phyloP scores from a whole-genome alignment of 2,888 invertebrate genomes.

The Eumacrocentrus americanus region DNA sequence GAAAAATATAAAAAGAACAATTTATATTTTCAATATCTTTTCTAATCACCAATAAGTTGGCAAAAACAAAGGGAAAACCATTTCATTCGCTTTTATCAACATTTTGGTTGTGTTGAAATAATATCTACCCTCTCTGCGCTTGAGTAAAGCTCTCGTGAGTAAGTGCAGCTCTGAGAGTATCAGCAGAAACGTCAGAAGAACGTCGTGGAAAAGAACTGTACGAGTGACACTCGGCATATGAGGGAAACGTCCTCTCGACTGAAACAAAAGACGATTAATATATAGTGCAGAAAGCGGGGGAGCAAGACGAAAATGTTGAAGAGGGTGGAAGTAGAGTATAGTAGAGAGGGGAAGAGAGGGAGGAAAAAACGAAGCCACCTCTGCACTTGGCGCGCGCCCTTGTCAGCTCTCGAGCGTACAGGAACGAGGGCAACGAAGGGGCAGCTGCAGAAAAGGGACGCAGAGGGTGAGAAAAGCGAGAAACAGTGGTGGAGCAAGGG shows the following conservation, averaged over 20 bases:
- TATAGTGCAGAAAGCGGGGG: neutral
- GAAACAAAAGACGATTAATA: conserved; percentile 3
- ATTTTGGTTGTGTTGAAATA: neutral
- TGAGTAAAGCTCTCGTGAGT: neutral
- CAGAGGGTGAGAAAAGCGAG: conserved; percentile 7
- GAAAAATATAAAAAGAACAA: too few species aligned
- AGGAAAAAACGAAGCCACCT: conserved; percentile 18
- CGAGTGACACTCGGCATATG: conserved; percentile 25
- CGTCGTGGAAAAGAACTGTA: conserved; percentile 4
- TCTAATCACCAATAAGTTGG: too few species aligned
- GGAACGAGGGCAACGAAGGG: conserved; percentile 31
- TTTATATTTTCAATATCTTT: too few species aligned
- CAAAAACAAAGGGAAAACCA: too few species aligned
- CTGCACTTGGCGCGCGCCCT: conserved; percentile 33
- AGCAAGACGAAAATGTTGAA: conserved; percentile 9
- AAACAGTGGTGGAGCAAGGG: conserved; percentile 30
- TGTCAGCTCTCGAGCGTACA: conserved; percentile 32
- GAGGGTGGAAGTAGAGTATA: neutral
- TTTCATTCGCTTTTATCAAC: too few species aligned
- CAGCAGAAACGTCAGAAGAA: conserved; percentile 18
- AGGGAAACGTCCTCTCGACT: conserved; percentile 27
- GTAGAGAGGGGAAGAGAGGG: neutral
- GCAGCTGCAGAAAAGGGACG: neutral
- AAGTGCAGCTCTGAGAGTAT: neutral
- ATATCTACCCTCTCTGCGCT: neutral